These are phyloP conservation scores for Cheilosia grossa DNA, from an alignment of 2,888 invertebrate genomes.

Conservation along the genomic window DNA sequence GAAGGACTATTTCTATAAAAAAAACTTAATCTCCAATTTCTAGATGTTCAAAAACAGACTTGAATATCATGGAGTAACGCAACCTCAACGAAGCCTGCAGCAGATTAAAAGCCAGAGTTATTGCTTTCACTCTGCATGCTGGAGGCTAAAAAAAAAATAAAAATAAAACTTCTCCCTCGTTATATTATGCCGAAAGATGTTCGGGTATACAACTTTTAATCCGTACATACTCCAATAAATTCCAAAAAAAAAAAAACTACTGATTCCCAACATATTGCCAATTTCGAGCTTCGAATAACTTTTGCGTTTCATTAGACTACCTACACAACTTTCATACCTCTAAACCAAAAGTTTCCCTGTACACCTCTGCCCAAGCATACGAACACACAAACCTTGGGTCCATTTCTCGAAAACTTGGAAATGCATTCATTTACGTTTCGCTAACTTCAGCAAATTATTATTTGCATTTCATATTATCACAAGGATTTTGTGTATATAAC, in stretches of 20 bases:
- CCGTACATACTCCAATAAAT: not conserved
- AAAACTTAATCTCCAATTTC: no score
- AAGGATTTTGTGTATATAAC: constrained; percentile 17
- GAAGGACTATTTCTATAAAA: no score
- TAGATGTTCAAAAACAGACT: no score
- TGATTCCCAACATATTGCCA: constrained; percentile 31
- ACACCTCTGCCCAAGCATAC: not conserved
- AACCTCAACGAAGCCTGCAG: no score
- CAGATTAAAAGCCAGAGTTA: no score
- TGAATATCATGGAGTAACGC: no score
- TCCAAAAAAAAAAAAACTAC: constrained; percentile 5
- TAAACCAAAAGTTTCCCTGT: constrained; percentile 4
- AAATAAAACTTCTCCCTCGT: no score
- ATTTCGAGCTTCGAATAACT: not conserved
- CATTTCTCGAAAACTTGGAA: constrained; percentile 25
- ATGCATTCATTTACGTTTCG: constrained; percentile 57
- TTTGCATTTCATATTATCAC: constrained; percentile 65
- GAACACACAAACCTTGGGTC: not conserved
- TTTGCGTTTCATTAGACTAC: not conserved
- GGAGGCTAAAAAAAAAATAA: no score
- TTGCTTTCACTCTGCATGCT: no score
- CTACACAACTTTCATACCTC: not conserved
- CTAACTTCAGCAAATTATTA: constrained; percentile 64
- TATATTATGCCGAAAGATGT: no score
- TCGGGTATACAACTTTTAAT: not conserved